Base-by-base conservation (phyloP, 2,888 invertebrate genomes). In the Patella caerulea region DNA sequence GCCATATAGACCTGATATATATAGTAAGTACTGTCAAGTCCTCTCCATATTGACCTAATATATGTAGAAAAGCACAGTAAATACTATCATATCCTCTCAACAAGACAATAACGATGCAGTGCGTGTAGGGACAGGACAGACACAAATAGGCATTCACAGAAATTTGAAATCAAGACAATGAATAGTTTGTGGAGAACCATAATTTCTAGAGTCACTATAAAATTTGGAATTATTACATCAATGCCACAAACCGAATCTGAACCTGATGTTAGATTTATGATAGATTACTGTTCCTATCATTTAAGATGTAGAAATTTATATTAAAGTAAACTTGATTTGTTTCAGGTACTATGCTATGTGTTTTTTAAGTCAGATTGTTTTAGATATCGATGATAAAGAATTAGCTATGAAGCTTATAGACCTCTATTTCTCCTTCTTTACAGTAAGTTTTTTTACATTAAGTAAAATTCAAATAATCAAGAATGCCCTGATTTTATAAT, bases 341-440 rank as follows among this genome's bases (percentile, higher is more conserved):
- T 85, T 73, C 85, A 91, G 91, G 80, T 92, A 92, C 83, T 98
- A 98, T 92, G 96, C 96, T 0, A 93, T 99, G 5, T 98, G 98
- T 89, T 96, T 97, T 90, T 93, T 99, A 55, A 95, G 96, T 72
- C 96, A 97, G 91, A 95, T 98, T 89, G 94, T 94, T 81, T 93
- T 97, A 65, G 83, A 83, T 73, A 80, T 94, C 9, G 94, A 94
- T 76, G 96, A 96, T 83, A 93, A 93, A 4, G 93, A 94, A 73
- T 94, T 98, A 19, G 97, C 98, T 0, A 94, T 95, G 84, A 95
- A 94, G 85, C 93, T 99, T 55, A 96, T 99, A 71, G 94, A 95
- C 82, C 95, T 99, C 74, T 99, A 99, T 92, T 97, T 99, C 91
- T 95, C 96, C 0, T 97, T 99, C 91, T 99, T 99, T 93, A 98